These are phyloP conservation scores for Plebejus anna DNA, from an alignment of 2,888 invertebrate genomes.

Conservation along the genomic window DNA sequence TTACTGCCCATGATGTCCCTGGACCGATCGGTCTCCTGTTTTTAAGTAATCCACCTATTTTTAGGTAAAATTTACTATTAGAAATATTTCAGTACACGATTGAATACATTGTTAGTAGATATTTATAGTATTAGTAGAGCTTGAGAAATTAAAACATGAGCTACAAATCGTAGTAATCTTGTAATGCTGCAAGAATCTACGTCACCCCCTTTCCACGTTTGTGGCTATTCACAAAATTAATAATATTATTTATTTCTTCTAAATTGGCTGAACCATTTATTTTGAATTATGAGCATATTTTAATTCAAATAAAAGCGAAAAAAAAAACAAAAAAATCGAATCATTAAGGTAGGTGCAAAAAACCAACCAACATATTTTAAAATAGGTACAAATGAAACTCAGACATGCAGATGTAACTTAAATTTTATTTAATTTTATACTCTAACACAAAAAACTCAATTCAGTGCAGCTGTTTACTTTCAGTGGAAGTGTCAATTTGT, in stretches of 20 bases:
- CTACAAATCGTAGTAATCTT: too few species aligned
- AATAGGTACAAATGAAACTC: neutral
- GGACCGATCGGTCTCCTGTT: constrained; percentile 43
- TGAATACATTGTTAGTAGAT: too few species aligned
- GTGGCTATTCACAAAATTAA: too few species aligned
- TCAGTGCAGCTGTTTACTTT: constrained; percentile 22
- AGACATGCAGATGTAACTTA: neutral
- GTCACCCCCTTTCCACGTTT: too few species aligned
- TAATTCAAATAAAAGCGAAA: neutral
- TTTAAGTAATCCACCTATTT: too few species aligned
- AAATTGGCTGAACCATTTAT: neutral
- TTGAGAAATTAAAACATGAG: too few species aligned
- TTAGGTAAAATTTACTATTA: neutral
- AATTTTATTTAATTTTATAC: constrained; percentile 5
- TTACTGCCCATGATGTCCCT: constrained; percentile 49
- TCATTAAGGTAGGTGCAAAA: neutral
- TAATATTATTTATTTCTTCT: too few species aligned
- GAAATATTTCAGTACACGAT: too few species aligned
- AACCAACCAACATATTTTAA: neutral
- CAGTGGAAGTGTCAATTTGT: constrained; percentile 26
- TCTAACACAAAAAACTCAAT: constrained; percentile 16
- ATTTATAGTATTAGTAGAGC: too few species aligned
- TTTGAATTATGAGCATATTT: neutral
- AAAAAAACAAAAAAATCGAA: neutral
- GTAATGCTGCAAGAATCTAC: too few species aligned